Evolutionary conservation across 2,888 invertebrate species (phyloP), one percentile per base, ranked within the genome.

Genomic region (Odontothrips loti): DNA sequence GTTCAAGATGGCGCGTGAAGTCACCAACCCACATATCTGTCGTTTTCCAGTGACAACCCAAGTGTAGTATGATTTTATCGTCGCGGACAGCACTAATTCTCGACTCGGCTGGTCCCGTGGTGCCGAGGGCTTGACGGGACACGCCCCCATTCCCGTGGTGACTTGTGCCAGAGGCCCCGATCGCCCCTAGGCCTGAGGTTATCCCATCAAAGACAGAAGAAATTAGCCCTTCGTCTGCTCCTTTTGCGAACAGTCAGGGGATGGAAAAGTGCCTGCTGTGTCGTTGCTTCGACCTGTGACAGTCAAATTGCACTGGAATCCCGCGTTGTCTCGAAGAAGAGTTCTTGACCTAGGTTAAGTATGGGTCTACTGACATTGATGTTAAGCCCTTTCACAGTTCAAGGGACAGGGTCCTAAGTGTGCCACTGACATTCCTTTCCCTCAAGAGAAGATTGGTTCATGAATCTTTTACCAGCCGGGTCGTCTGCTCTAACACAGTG

Each of bases 291-390:
- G 34, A 6, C 34, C 34, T 43, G 34, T 43, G 34, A 43, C 34
- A 43, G 3, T 6, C 34, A 6, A 43, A 43, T 6, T 43, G 34
- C 34, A 6, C 34, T 43, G 34, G 34, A 43, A 43, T 27, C 23
- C 27, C 12, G 68, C 12, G 68, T 75, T 75, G 68, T 75, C 68
- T 11, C 68, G 12, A 12, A 27, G 68, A 27, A 75, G 23, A 27
- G 68, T 75, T 75, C 68, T 75, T 75, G 68, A 75, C 68, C 68
- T 75, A 75, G 68, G 68, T 75, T 75, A 75, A 75, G 68, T 27
- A 27, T 9, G 68, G 68, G 68, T 75, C 68, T 75, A 75, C 68
- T 75, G 68, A 75, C 68, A 75, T 75, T 75, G 68, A 75, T 75
- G 68, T 75, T 75, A 75, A 75, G 68, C 68, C 68, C 68, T 27